A percentile compares a stretch with the other conserved stretches of the same genome.
Conservation (phyloP, 2,113 vertebrate genomes). For the Nibea coibor region DNA sequence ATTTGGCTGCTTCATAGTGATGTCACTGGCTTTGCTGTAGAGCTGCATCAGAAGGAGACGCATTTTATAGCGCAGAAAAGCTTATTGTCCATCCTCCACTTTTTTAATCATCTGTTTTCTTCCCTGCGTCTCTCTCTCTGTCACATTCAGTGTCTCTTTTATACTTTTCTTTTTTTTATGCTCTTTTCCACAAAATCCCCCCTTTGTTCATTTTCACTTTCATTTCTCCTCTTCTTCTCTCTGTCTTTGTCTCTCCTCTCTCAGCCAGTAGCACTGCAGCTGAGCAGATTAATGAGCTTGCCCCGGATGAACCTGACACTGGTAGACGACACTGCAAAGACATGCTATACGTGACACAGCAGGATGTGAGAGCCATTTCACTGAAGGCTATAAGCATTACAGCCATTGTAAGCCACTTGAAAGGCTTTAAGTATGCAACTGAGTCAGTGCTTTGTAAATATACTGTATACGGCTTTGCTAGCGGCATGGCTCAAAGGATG, state of each 20-base stretch:
- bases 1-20: constrained; percentile 3
- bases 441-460: not conserved
- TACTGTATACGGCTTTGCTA: not conserved
- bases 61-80: constrained; percentile 5
- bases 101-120: not conserved
- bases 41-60: constrained; percentile 16
- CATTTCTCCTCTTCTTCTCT: constrained; percentile 24
- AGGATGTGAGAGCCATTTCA: constrained; percentile 14
- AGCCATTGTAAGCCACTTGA: not conserved
- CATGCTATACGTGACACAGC: constrained; percentile 55
- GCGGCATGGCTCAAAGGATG: not conserved
- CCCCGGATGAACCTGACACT: constrained; percentile 60
- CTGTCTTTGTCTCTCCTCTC: constrained; percentile 18
- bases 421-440: constrained; percentile 1
- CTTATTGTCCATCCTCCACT: not conserved
- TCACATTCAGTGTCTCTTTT: not conserved
- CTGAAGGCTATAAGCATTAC: not conserved
- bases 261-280: constrained; percentile 40
- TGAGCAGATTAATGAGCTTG: constrained; percentile 65
- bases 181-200: constrained; percentile 35
- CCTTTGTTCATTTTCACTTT: constrained; percentile 47
- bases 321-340: constrained; percentile 40
- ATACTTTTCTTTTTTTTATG: not conserved
- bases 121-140: not conserved
- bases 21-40: constrained; percentile 18